Evolutionary conservation across 2,888 invertebrate genomes (phyloP).

Genomic region (Cylloceria caligata): DNA sequence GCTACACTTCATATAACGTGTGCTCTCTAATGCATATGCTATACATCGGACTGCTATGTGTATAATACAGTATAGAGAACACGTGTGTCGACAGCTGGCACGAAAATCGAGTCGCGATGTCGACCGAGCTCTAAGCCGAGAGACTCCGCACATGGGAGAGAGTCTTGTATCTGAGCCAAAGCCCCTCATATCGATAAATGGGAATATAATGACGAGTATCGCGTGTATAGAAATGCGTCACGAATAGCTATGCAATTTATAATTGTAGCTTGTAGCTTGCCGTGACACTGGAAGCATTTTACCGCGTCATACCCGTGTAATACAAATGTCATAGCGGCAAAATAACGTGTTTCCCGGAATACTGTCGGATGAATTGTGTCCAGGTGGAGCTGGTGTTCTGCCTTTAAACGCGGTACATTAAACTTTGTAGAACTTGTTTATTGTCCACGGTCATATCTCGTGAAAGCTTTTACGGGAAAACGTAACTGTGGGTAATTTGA

Average conservation of each 20-base stretch:
- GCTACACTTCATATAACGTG: constrained; percentile 19
- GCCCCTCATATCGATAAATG: background rate
- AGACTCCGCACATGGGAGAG: constrained; percentile 1
- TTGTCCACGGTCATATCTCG: background rate
- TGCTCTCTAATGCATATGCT: constrained; percentile 9
- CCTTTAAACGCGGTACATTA: background rate
- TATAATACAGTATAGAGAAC: constrained; percentile 28
- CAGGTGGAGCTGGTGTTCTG: background rate
- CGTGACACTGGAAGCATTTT: background rate
- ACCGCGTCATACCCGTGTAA: background rate
- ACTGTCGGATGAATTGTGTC: background rate
- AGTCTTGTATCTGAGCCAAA: background rate
- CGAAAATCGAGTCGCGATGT: constrained; percentile 39
- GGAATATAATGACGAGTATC: background rate
- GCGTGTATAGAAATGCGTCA: background rate
- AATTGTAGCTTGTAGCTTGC: background rate
- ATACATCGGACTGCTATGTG: no score
- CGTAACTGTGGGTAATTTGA: background rate
- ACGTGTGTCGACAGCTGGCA: constrained; percentile 64
- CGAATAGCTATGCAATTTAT: background rate
- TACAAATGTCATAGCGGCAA: background rate
- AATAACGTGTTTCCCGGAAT: background rate
- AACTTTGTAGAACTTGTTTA: background rate
- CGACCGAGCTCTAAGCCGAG: constrained; percentile 3
- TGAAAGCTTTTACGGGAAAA: constrained; percentile 6